Evolutionary conservation across 2,113 vertebrate genomes (phyloP).

Genomic region (Candoia aspera): DNA sequence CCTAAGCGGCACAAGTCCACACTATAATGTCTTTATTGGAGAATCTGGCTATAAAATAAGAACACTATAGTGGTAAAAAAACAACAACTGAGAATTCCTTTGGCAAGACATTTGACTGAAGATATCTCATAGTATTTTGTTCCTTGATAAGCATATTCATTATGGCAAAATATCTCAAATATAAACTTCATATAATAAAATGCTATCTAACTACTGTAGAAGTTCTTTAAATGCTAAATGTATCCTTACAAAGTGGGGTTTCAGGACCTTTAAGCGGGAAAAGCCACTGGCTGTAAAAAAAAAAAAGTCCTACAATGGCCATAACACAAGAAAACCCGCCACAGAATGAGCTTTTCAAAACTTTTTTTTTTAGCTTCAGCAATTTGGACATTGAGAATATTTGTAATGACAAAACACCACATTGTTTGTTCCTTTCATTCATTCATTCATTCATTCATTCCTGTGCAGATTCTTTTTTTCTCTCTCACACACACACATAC

Average conservation of each 20-base stretch:
- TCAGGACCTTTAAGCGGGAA: conserved; percentile 53
- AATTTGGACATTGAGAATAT: conserved; percentile 1
- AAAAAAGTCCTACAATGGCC: conserved; percentile 28
- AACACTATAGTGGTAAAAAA: conserved; percentile 51
- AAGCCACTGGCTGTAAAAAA: conserved; percentile 55
- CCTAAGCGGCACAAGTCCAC: not conserved
- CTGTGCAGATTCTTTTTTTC: not conserved
- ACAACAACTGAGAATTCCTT: conserved; percentile 55
- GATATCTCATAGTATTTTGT: conserved; percentile 56
- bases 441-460: not conserved
- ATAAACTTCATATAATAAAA: conserved; percentile 66
- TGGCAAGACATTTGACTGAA: conserved; percentile 52
- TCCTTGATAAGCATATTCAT: conserved; percentile 63
- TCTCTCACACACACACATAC: conserved; percentile 29
- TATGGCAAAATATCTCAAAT: conserved; percentile 66
- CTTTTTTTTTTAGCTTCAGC: conserved; percentile 27
- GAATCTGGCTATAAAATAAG: conserved; percentile 49
- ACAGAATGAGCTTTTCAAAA: conserved; percentile 33
- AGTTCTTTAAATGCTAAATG: conserved; percentile 59
- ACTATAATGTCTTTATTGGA: conserved; percentile 16
- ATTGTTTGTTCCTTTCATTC: not conserved
- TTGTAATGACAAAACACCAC: conserved; percentile 13
- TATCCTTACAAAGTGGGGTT: conserved; percentile 58
- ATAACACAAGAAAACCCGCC: not conserved
- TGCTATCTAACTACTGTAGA: conserved; percentile 62